A percentile compares a stretch with the other conserved stretches of the same genome.
Evolutionary conservation across 2,113 vertebrate genomes (phyloP).

Genomic region (Cheilinus undulatus): DNA sequence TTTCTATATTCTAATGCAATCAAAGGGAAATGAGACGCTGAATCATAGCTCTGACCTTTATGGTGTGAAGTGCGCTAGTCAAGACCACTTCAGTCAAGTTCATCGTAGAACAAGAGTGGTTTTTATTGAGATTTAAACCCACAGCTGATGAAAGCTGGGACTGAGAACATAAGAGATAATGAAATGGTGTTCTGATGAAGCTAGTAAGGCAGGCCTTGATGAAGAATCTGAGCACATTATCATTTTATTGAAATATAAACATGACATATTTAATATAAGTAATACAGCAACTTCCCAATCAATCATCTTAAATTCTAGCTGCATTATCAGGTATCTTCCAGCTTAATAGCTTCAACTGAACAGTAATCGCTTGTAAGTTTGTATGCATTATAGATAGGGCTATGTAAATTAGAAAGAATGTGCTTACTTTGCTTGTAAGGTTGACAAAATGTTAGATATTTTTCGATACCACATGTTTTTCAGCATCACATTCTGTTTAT

Average conservation of each 20-base stretch:
- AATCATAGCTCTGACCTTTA: conserved; percentile 33
- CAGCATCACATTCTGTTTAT: too few species aligned
- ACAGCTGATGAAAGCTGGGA: not conserved
- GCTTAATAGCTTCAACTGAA: conserved; percentile 5
- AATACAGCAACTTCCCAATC: not conserved
- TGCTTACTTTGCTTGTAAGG: conserved; percentile 23
- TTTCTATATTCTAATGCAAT: conserved; percentile 2
- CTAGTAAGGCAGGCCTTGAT: not conserved
- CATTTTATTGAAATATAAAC: not conserved
- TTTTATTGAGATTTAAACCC: conserved; percentile 36
- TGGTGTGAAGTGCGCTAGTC: not conserved
- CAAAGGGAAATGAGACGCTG: conserved; percentile 1
- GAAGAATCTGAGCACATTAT: not conserved
- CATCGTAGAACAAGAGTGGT: conserved; percentile 12
- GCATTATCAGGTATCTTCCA: not conserved
- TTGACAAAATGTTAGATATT: too few species aligned
- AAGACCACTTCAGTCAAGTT: conserved; percentile 8
- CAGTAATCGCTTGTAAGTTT: not conserved
- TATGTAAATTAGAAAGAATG: conserved; percentile 16
- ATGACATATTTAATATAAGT: not conserved
- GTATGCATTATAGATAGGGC: conserved; percentile 6
- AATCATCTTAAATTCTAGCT: not conserved
- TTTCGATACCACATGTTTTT: too few species aligned
- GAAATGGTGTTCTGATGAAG: not conserved
- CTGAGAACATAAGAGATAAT: not conserved